Percentiles rank a stretch among this genome's conserved stretches.
Conservation (phyloP, 2,888 invertebrate genomes). For the Tipula lateralis region DNA sequence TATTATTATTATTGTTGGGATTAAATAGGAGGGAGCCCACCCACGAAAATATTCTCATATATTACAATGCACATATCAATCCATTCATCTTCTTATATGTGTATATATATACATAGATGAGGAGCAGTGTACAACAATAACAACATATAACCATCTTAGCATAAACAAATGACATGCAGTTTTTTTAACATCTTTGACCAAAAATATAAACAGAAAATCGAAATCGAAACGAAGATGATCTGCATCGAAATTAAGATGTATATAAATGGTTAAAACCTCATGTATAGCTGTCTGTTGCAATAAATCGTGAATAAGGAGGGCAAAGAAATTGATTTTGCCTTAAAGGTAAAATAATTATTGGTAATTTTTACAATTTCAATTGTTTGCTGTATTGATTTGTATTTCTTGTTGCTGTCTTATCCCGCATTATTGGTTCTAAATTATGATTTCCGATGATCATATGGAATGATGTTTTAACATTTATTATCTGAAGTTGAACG, state of each 20-base stretch:
- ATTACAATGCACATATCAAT: neutral
- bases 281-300: neutral
- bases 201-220: neutral
- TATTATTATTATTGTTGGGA: neutral
- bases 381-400: neutral
- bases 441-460: neutral
- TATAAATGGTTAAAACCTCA: neutral
- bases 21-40: conserved; percentile 19
- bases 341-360: neutral
- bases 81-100: conserved; percentile 14
- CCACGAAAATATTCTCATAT: neutral
- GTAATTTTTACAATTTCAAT: neutral
- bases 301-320: neutral
- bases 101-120: too few species aligned
- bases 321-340: neutral
- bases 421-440: neutral
- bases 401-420: neutral
- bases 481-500: too few species aligned
- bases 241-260: neutral
- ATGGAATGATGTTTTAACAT: too few species aligned
- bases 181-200: neutral
- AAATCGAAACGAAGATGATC: neutral
- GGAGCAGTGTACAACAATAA: neutral
- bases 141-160: neutral
- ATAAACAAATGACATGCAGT: conserved; percentile 13